phyloP scores from a whole-genome alignment of 2,797 vertebrate species.

The Acanthornis magna region DNA sequence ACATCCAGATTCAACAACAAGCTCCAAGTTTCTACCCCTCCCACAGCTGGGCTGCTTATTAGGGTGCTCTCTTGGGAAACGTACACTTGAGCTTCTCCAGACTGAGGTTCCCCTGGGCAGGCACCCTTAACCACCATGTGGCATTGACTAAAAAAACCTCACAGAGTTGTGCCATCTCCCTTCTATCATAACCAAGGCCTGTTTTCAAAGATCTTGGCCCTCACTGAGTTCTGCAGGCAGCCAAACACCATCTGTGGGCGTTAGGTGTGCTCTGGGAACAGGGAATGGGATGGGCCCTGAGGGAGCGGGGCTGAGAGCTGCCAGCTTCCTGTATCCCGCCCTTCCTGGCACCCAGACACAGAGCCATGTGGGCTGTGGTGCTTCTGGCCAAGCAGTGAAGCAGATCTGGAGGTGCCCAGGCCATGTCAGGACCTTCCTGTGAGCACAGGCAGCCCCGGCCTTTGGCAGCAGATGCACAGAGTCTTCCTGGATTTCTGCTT shows the following conservation, averaged over 20 bases:
- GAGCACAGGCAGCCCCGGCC: neutral
- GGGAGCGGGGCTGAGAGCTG: neutral
- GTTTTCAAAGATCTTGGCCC: neutral
- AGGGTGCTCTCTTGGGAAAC: neutral
- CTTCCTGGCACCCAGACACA: neutral
- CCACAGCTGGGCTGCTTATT: neutral
- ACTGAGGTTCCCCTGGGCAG: neutral
- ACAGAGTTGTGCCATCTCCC: neutral
- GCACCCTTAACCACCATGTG: accelerated
- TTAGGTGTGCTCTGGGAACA: constrained; percentile 56
- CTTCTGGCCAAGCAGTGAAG: neutral
- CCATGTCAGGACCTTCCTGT: neutral
- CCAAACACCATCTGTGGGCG: neutral
- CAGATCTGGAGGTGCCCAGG: neutral
- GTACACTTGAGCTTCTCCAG: neutral
- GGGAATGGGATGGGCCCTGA: neutral
- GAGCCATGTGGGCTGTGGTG: neutral
- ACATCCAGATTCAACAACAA: neutral
- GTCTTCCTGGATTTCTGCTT: neutral
- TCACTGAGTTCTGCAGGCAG: neutral
- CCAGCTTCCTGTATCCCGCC: neutral
- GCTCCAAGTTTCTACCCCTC: neutral
- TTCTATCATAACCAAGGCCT: neutral
- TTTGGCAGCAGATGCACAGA: neutral
- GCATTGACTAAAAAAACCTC: neutral